Evolutionary conservation across 1,140 invertebrate genomes (phyloP).

Genomic region (Neotoxoptera formosana): DNA sequence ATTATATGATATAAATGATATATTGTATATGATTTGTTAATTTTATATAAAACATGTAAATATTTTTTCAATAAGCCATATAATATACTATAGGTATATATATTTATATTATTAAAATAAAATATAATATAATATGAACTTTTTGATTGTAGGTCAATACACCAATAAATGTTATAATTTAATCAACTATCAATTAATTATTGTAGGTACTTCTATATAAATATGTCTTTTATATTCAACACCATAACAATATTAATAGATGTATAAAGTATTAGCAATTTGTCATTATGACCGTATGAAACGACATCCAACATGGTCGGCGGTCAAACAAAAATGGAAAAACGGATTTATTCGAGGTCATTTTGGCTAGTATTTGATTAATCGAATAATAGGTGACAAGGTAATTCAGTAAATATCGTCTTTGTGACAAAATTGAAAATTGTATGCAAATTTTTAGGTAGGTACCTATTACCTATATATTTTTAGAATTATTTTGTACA

Average conservation of each 20-base stretch:
- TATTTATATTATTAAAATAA: not conserved
- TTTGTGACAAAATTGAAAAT: not conserved
- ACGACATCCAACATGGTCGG: not conserved
- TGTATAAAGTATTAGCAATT: not conserved
- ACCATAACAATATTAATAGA: not conserved
- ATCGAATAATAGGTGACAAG: not conserved
- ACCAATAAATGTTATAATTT: not conserved
- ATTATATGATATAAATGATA: no score
- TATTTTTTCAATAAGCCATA: not conserved
- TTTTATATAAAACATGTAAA: not conserved
- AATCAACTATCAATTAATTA: conserved; percentile 14
- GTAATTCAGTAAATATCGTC: not conserved
- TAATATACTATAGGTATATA: no score
- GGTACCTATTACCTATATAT: not conserved
- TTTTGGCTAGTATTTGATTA: conserved; percentile 4
- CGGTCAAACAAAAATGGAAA: conserved; percentile 9
- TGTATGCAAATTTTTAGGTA: not conserved
- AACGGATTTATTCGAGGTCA: conserved; percentile 2
- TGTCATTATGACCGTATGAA: not conserved
- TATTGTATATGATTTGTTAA: not conserved
- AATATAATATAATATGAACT: no score
- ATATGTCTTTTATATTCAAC: not conserved
- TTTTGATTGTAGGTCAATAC: not conserved
- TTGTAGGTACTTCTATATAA: not conserved
- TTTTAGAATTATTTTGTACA: not conserved